A percentile compares a stretch with the other conserved stretches of the same genome.
These are phyloP conservation scores for Caenorhabditis japonica DNA, from an alignment of 2,888 invertebrate genomes.

Conservation along the genomic window DNA sequence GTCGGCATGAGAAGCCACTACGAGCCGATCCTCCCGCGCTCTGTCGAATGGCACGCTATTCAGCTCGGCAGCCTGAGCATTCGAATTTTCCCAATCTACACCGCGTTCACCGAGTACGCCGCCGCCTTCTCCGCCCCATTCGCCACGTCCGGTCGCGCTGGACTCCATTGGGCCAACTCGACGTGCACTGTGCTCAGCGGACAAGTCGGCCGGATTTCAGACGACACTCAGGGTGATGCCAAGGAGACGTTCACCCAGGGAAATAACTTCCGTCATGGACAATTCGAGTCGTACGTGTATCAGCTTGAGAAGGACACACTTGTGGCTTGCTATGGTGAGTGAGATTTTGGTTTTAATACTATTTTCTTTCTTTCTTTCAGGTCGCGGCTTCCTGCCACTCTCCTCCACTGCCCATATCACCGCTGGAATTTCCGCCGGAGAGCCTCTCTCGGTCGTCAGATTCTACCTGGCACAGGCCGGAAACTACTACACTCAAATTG, in stretches of 20 bases:
- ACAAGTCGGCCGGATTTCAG: slow-evolving; percentile 62
- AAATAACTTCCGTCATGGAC: slow-evolving; percentile 73
- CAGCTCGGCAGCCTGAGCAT: slow-evolving; percentile 43
- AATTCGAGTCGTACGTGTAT: slow-evolving; percentile 74
- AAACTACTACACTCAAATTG: slow-evolving; percentile 52
- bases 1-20: slow-evolving; percentile 28
- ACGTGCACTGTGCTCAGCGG: slow-evolving; percentile 76
- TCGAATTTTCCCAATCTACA: slow-evolving; percentile 55
- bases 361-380: slow-evolving; percentile 14
- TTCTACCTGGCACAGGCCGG: slow-evolving; percentile 54
- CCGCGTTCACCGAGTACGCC: slow-evolving; percentile 71
- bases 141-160: slow-evolving; percentile 68
- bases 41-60: slow-evolving; percentile 51
- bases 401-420: slow-evolving; percentile 26
- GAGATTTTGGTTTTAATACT: slow-evolving; percentile 9
- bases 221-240: slow-evolving; percentile 40
- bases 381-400: slow-evolving; percentile 67
- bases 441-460: slow-evolving; percentile 57
- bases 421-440: slow-evolving; percentile 58
- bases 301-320: slow-evolving; percentile 66
- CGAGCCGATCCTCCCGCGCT: slow-evolving; percentile 14
- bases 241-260: slow-evolving; percentile 64
- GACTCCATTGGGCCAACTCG: slow-evolving; percentile 75
- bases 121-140: slow-evolving; percentile 67
- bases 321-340: slow-evolving; percentile 71